Conservation (phyloP, 2,797 vertebrate genomes). For the Micromesistius poutassou region DNA sequence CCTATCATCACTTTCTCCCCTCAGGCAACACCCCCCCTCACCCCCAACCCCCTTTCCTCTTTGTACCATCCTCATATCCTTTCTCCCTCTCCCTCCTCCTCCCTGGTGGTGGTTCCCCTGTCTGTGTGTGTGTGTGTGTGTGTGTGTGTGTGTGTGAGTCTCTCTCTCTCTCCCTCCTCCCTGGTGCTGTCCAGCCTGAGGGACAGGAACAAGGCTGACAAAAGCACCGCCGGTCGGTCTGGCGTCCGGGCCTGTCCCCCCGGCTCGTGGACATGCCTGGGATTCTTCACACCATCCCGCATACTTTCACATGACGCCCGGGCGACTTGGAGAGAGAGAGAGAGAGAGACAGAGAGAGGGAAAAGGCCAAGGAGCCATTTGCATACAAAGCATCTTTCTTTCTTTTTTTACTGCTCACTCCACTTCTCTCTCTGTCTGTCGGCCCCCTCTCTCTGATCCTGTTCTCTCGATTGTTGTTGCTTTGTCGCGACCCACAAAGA, state of each 20-base stretch:
- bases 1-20: slow-evolving; percentile 17
- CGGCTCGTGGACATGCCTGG: slow-evolving; percentile 54
- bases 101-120: neutral
- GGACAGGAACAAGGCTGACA: slow-evolving; percentile 40
- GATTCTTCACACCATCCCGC: slow-evolving; percentile 58
- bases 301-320: slow-evolving; percentile 63
- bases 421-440: slow-evolving; percentile 48
- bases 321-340: slow-evolving; percentile 42
- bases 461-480: slow-evolving; percentile 1
- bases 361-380: slow-evolving; percentile 31
- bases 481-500: slow-evolving; percentile 2
- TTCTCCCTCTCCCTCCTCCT: slow-evolving; percentile 22
- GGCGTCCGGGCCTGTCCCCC: slow-evolving; percentile 36
- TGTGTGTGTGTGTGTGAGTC: slow-evolving; percentile 1
- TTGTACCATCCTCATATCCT: slow-evolving; percentile 8
- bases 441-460: slow-evolving; percentile 53
- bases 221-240: slow-evolving; percentile 55
- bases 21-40: slow-evolving; percentile 25
- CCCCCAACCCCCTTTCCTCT: slow-evolving; percentile 22
- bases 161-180: slow-evolving; percentile 20
- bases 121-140: slow-evolving; percentile 1
- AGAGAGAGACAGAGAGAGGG: too few species aligned
- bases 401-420: slow-evolving; percentile 38
- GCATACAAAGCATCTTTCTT: slow-evolving; percentile 53
- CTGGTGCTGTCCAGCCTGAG: slow-evolving; percentile 10